Base-by-base conservation (phyloP, 53 echinoderm and acorn worm genomes). In the Holothuria scabra region DNA sequence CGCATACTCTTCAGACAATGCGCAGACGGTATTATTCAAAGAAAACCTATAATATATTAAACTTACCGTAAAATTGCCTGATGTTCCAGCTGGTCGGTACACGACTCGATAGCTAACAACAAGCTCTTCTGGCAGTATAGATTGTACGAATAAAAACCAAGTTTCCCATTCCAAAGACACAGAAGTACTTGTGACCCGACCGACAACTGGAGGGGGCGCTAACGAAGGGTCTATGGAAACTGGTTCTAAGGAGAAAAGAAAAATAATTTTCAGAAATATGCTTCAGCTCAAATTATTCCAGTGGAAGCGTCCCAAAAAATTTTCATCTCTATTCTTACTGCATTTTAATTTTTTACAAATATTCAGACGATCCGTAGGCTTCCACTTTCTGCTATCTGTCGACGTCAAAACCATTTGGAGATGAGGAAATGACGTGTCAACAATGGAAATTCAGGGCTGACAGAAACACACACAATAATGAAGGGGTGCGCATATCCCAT, bases 81-180 rank as follows among this genome's bases (percentile, higher is more conserved):
- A 23, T 76, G 52, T 19, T 19, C 30, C 76, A 12, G 76, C 76
- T 12, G 52, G 52, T 46, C 76, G 44, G 76, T 48, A 76, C 55
- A 76, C 12, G 26, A 76, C 25, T 24, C 49, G 23, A 16, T 56
- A 76, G 10, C 57, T 76, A 18, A 76, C 46, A 23, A 76, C 76
- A 26, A 44, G 49, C 25, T 76, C 76, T 22, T 76, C 49, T 0
- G 52, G 55, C 29, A 76, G 57, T 13, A 46, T 14, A 44, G 24
- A 25, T 57, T 56, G 23, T 23, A 57, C 52, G 28, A 26, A 10
- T 13, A 12, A 12, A 30, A 55, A 76, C 76, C 76, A 76, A 22
- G 9, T 11, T 49, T 23, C 19, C 76, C 76, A 76, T 18, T 76
- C 76, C 76, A 76, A 19, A 6, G 76, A 23, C 12, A 76, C 57